Evolutionary conservation across 2,797 vertebrate genomes (phyloP), one percentile per base, ranked within the genome.

Genomic region (Sciurus vulgaris): DNA sequence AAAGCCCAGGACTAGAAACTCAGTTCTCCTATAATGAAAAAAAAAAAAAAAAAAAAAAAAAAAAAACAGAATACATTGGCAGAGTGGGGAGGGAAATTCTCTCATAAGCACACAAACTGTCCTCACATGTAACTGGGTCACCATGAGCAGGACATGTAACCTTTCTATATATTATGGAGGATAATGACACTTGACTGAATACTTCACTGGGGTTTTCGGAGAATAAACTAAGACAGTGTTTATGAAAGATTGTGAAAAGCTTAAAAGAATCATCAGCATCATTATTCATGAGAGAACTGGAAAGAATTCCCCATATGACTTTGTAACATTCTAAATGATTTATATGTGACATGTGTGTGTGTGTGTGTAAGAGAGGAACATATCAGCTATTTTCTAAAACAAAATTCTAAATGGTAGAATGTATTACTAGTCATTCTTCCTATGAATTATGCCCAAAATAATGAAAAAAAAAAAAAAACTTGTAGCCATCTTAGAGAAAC

Each of bases 371-470:
- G 51, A 67, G 47, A 82, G 78, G 44, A 77, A 83, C 26, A 86
- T n/a, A 76, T 72, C 22, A 79, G 63, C 47, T 86, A 9, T 88
- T 89, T 81, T 83, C 26, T 86, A 7, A 92, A 81, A 70, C n/a
- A 69, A 95, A 86, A 89, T 54, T 51, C 4, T 18, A 86, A 65
- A 72, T 47, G 30, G 14, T 35, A 49, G 51, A 94, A 7, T 18
- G 3, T 67, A 9, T 26, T 51, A 33, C 33, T 79, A 11, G 20
- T 33, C 5, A 83, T 26, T 69, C 35, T 69, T 18, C 70, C 30
- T 67, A 4, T 24, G 56, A 81, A 33, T 61, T 49, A 33, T 0
- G 10, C 22, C 41, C 41, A 67, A 11, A 51, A 74, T 72, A n/a
- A 82, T n/a, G 49, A 89, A 61, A 65, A 20, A 35, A 87, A 84